phyloP scores from a whole-genome alignment of 1,140 invertebrate genomes.

The Camponotus vicinus region DNA sequence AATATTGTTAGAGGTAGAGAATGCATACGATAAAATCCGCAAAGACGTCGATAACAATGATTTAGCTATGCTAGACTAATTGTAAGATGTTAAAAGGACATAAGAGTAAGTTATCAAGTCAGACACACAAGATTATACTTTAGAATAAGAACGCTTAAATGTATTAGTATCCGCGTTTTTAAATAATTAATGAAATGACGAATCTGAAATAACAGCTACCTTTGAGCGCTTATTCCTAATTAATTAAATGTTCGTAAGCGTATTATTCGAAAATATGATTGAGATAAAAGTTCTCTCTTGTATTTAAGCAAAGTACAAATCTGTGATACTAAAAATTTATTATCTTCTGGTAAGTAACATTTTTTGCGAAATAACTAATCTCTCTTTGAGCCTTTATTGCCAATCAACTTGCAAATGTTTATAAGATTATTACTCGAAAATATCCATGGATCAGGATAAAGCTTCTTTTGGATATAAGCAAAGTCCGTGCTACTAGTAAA shows the following conservation, averaged over 20 bases:
- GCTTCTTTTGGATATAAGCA: slow-evolving; percentile 68
- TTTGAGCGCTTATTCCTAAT: slow-evolving; percentile 15
- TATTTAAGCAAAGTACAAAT: slow-evolving; percentile 19
- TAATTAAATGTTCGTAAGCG: slow-evolving; percentile 31
- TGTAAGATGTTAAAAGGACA: background rate
- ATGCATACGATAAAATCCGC: background rate
- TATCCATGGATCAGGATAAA: slow-evolving; percentile 58
- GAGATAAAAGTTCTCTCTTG: slow-evolving; percentile 64
- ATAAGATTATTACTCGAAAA: slow-evolving; percentile 64
- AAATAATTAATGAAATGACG: no score
- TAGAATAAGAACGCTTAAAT: background rate
- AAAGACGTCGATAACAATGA: background rate
- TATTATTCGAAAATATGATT: slow-evolving; percentile 66
- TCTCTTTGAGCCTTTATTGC: slow-evolving; percentile 20
- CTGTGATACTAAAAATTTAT: no score
- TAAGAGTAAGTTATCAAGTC: background rate
- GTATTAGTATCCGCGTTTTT: no score
- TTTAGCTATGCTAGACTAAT: background rate
- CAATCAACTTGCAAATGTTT: slow-evolving; percentile 25
- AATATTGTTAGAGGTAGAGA: slow-evolving; percentile 5
- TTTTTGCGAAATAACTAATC: background rate
- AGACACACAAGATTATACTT: background rate
- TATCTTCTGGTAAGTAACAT: no score
- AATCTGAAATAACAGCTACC: background rate
- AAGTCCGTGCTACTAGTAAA: slow-evolving; percentile 77